A percentile compares a stretch with the other conserved stretches of the same genome.
phyloP scores from a whole-genome alignment of 2,797 vertebrate genomes.

The Hydrophis major region DNA sequence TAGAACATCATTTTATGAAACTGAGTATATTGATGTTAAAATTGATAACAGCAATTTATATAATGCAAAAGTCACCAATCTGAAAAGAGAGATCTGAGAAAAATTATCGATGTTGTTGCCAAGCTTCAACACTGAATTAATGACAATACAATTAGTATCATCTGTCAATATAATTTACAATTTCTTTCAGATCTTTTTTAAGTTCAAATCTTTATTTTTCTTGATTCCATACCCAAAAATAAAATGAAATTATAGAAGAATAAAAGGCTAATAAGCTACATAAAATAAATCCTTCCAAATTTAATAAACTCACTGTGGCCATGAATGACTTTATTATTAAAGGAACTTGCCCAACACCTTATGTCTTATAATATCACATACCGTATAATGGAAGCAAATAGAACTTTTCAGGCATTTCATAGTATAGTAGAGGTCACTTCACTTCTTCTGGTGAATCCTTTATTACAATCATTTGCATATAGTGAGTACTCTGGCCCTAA shows the following conservation, averaged over 20 bases:
- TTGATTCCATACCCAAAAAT: not conserved
- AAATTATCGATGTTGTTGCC: not conserved
- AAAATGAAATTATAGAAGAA: not conserved
- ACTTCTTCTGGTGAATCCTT: not conserved
- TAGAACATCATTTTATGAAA: not conserved
- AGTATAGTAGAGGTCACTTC: not conserved
- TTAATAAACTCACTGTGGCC: not conserved
- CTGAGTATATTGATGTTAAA: not conserved
- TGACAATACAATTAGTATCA: not conserved
- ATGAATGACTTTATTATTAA: not conserved
- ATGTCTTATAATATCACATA: not conserved
- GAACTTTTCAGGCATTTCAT: not conserved
- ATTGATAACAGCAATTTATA: not conserved
- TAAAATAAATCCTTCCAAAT: not conserved
- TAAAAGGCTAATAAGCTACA: not conserved
- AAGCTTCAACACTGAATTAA: not conserved
- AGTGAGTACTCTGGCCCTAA: not conserved
- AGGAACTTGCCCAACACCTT: not conserved
- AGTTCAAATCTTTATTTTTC: not conserved
- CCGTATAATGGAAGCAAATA: not conserved
- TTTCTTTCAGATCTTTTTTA: not conserved
- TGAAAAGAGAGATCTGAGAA: not conserved
- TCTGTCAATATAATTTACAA: not conserved
- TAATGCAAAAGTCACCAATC: not conserved
- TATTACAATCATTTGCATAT: not conserved